phyloP scores from a whole-genome alignment of 1,140 invertebrate genomes.

The Lepeophtheirus salmonis region DNA sequence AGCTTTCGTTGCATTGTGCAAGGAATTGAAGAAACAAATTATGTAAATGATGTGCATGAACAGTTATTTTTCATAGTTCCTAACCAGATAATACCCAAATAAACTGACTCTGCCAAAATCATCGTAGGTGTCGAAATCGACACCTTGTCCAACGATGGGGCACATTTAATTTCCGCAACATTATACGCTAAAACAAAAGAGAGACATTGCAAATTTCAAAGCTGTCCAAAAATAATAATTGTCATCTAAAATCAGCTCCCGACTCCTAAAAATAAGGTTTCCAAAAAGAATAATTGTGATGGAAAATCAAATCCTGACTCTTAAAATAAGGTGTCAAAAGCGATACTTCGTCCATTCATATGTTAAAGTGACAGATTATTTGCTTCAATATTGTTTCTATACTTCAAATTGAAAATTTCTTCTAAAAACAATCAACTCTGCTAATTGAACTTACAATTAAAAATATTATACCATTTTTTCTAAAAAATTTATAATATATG shows the following conservation, averaged over 20 bases:
- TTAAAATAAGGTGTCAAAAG: neutral
- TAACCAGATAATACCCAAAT: neutral
- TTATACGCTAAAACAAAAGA: too few relatives aligned
- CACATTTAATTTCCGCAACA: neutral
- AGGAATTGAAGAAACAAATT: too few relatives aligned
- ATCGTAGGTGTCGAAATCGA: neutral
- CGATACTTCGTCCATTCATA: neutral
- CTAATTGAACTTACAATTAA: too few relatives aligned
- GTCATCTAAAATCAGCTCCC: neutral
- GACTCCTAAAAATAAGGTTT: neutral
- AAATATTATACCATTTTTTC: too few relatives aligned
- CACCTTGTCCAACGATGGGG: neutral
- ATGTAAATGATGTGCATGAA: too few relatives aligned
- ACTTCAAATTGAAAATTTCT: too few relatives aligned
- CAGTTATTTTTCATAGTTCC: neutral
- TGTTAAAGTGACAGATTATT: too few relatives aligned
- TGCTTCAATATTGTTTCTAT: too few relatives aligned
- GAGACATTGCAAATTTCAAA: neutral
- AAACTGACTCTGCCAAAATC: neutral
- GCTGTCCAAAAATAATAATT: neutral
- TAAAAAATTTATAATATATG: too few relatives aligned
- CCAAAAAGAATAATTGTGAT: too few relatives aligned
- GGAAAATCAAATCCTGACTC: neutral
- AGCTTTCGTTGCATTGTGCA: neutral
- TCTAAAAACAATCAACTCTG: too few relatives aligned